phyloP scores from a whole-genome alignment of 2,888 invertebrate species.

The Calliphora vomitoria region DNA sequence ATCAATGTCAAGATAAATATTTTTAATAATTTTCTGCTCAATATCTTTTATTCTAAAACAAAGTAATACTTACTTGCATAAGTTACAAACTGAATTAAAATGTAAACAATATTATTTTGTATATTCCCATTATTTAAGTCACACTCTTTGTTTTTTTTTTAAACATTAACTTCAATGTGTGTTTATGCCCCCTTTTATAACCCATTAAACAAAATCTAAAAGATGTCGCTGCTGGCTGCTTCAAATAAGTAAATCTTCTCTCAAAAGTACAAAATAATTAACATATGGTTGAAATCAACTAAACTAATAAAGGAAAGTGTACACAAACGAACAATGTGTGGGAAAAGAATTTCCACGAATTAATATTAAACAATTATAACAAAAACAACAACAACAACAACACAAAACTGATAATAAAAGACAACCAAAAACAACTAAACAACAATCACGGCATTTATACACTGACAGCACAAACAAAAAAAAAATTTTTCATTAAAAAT shows the following conservation, averaged over 20 bases:
- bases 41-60: too few species aligned
- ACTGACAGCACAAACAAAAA: slow-evolving; percentile 10
- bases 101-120: background rate
- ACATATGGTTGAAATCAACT: slow-evolving; percentile 61
- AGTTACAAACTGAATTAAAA: background rate
- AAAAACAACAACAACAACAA: slow-evolving; percentile 39
- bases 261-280: slow-evolving; percentile 51
- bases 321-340: slow-evolving; percentile 64
- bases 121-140: background rate
- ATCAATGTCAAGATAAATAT: too few species aligned
- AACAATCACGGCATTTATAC: slow-evolving; percentile 62
- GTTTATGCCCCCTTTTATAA: slow-evolving; percentile 35
- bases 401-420: slow-evolving; percentile 58
- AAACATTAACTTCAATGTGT: background rate
- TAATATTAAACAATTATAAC: slow-evolving; percentile 49
- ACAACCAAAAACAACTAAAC: slow-evolving; percentile 28
- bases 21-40: too few species aligned
- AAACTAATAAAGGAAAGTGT: slow-evolving; percentile 26
- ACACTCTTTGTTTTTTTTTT: background rate
- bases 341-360: slow-evolving; percentile 76
- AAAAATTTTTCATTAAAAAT: slow-evolving; percentile 48
- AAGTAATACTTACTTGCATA: too few species aligned
- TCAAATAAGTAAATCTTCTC: slow-evolving; percentile 13
- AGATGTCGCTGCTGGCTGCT: background rate
- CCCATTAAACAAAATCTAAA: slow-evolving; percentile 8